Conservation (phyloP, 2,888 invertebrate genomes). For the Pachydiplax longipennis region DNA sequence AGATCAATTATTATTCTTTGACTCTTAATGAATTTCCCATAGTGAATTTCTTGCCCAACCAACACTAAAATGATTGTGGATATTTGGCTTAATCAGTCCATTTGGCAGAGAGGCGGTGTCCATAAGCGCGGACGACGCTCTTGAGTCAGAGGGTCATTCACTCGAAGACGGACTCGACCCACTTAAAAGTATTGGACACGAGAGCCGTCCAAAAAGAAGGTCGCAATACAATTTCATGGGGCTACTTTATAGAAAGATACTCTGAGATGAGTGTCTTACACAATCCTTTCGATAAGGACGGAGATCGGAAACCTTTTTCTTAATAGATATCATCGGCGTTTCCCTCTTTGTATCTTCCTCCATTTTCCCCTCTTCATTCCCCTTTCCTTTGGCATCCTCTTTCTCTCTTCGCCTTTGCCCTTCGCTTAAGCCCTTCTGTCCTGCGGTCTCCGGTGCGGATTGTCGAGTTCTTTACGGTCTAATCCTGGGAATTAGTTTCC, state of each 20-base stretch:
- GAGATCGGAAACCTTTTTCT: background rate
- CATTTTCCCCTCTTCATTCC: background rate
- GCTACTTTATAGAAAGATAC: background rate
- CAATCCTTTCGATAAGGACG: background rate
- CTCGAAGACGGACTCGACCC: no score
- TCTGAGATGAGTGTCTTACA: background rate
- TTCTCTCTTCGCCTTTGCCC: background rate
- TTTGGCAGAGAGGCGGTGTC: no score
- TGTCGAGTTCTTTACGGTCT: constrained; percentile 30
- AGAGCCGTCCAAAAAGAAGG: no score
- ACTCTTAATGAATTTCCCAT: no score
- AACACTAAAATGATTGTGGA: no score
- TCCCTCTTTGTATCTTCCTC: background rate
- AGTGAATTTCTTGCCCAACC: no score
- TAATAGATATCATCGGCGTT: background rate
- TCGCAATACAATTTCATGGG: background rate
- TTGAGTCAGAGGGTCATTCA: no score
- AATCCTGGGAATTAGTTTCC: constrained; percentile 28
- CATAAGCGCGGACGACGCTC: no score
- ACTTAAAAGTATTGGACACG: no score
- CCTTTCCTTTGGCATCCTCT: background rate
- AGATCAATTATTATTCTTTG: no score
- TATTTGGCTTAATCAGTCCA: no score
- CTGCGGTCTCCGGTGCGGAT: constrained; percentile 21
- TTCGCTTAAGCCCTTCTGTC: background rate